Evolutionary conservation across 2,888 invertebrate species (phyloP).

Genomic region (Chelonus formosanus): DNA sequence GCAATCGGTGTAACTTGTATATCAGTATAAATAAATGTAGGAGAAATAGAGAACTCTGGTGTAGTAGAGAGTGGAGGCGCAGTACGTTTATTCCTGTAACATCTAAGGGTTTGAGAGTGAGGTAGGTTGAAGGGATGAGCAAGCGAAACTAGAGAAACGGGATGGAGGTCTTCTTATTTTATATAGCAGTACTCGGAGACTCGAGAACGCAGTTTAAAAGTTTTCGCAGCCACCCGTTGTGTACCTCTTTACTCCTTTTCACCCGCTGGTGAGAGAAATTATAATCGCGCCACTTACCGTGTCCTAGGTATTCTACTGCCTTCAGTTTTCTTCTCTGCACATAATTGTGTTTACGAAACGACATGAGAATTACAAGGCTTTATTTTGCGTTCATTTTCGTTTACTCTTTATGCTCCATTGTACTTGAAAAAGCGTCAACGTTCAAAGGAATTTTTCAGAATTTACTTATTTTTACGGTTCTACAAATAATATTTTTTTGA

Average conservation of each 20-base stretch:
- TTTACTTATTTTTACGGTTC: no score
- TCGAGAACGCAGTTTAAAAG: constrained; percentile 21
- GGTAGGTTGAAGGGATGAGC: neutral
- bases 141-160: constrained; percentile 14
- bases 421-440: no score
- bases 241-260: constrained; percentile 8
- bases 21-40: constrained; percentile 10
- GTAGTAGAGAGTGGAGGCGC: constrained; percentile 20
- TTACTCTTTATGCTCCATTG: constrained; percentile 3
- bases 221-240: constrained; percentile 16
- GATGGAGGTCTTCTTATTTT: constrained; percentile 20
- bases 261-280: constrained; percentile 46
- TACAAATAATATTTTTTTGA: no score
- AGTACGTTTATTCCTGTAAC: constrained; percentile 4
- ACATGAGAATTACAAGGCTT: constrained; percentile 47
- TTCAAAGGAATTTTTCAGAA: no score
- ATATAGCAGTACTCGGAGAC: constrained; percentile 12
- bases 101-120: constrained; percentile 18
- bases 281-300: constrained; percentile 57
- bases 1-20: constrained; percentile 24
- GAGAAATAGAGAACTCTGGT: neutral
- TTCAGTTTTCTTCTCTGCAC: constrained; percentile 32
- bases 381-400: constrained; percentile 35
- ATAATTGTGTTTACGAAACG: constrained; percentile 55
- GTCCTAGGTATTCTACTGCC: constrained; percentile 30